These are phyloP conservation scores for Enteromius trimaculatus DNA, from an alignment of 2,797 vertebrate genomes.

Conservation along the genomic window DNA sequence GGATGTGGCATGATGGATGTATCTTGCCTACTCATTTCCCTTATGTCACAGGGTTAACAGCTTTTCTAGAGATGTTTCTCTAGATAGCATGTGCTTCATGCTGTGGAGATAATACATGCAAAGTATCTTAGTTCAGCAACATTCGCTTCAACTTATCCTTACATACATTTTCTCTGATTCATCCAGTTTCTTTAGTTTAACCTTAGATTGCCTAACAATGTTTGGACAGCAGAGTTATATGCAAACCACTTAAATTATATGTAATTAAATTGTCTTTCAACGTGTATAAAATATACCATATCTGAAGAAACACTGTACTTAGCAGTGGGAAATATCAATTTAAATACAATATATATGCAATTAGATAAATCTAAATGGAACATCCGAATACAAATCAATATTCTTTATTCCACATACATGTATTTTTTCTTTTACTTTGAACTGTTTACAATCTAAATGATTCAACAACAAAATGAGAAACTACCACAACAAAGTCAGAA, in stretches of 20 bases:
- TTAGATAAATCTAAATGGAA: conserved; percentile 23
- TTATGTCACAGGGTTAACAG: conserved; percentile 57
- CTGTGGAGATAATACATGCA: conserved; percentile 42
- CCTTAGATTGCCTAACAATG: neutral
- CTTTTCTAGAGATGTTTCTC: conserved; percentile 48
- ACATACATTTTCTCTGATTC: conserved; percentile 20
- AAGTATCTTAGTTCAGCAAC: conserved; percentile 19
- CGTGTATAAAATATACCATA: conserved; percentile 1
- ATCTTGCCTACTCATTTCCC: conserved; percentile 48
- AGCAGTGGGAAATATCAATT: neutral
- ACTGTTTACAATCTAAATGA: conserved; percentile 86
- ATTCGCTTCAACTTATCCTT: conserved; percentile 3
- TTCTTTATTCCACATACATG: conserved; percentile 87
- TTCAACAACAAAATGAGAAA: conserved; percentile 86
- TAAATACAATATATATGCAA: neutral
- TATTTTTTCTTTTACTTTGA: conserved; percentile 70
- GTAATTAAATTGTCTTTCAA: conserved; percentile 14
- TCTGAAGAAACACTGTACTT: neutral
- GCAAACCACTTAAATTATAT: conserved; percentile 16
- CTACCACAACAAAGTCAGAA: conserved; percentile 85
- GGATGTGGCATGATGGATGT: conserved; percentile 31
- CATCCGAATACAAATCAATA: conserved; percentile 79
- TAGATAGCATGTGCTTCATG: conserved; percentile 35
- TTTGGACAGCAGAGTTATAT: conserved; percentile 6
- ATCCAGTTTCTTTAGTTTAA: conserved; percentile 7